These are phyloP conservation scores for Eupeodes luniger DNA, from an alignment of 2,888 invertebrate species.

Conservation along the genomic window DNA sequence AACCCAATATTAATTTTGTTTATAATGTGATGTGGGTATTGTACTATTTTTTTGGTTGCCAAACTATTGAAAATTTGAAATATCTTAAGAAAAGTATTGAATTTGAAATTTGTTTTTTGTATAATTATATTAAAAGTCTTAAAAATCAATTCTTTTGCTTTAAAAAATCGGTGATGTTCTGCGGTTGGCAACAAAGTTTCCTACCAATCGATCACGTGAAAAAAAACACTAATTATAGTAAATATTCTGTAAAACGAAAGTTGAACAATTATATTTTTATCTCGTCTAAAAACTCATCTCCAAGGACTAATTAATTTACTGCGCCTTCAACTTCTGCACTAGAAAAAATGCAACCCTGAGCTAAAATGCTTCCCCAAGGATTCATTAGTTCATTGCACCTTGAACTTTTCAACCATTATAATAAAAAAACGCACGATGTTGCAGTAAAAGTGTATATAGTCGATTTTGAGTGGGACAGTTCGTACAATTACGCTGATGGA, in stretches of 20 bases:
- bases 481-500: slow-evolving; percentile 74
- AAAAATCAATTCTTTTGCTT: too few species aligned
- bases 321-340: neutral
- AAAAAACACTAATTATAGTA: too few species aligned
- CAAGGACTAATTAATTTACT: neutral
- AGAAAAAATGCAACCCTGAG: slow-evolving; percentile 13
- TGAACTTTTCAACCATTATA: slow-evolving; percentile 49
- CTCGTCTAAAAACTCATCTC: neutral
- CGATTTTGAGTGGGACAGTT: slow-evolving; percentile 45
- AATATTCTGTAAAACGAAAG: neutral
- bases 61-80: too few species aligned
- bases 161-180: too few species aligned
- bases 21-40: too few species aligned
- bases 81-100: too few species aligned
- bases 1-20: too few species aligned
- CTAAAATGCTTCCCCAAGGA: neutral
- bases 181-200: too few species aligned
- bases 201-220: too few species aligned
- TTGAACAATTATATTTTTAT: neutral
- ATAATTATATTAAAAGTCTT: too few species aligned
- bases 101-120: too few species aligned
- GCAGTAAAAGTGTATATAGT: slow-evolving; percentile 33
- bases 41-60: too few species aligned
- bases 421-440: slow-evolving; percentile 71
- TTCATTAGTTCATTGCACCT: slow-evolving; percentile 17